Evolutionary conservation across 1,140 invertebrate genomes (phyloP).

Genomic region (Eupeodes corollae): DNA sequence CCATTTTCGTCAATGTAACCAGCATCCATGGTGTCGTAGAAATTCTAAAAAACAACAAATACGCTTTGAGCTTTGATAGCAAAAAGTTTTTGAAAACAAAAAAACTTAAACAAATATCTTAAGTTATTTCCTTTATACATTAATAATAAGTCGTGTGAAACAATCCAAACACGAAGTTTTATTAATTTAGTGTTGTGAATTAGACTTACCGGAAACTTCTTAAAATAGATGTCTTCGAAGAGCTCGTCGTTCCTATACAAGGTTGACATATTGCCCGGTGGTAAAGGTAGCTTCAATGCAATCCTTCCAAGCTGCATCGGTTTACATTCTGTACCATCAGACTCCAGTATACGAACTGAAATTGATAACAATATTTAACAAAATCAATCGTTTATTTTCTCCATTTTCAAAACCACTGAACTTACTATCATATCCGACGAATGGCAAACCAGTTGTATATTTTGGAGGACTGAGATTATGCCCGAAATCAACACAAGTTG

Average conservation of each 20-base stretch:
- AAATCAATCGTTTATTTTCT: no score
- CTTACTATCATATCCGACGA: constrained; percentile 76
- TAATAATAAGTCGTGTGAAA: background rate
- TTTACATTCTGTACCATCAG: constrained; percentile 55
- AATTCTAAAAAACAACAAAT: constrained; percentile 60
- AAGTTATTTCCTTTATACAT: no score
- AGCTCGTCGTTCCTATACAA: constrained; percentile 72
- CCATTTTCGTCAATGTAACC: constrained; percentile 75
- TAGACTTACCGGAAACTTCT: constrained; percentile 63
- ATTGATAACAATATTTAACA: constrained; percentile 16
- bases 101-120: no score
- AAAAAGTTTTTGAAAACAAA: no score
- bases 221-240: constrained; percentile 72
- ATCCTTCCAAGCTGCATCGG: constrained; percentile 69
- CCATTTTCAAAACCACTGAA: constrained; percentile 6
- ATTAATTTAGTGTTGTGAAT: no score
- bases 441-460: constrained; percentile 58
- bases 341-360: constrained; percentile 59
- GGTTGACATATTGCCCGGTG: constrained; percentile 74
- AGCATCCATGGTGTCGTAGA: constrained; percentile 91
- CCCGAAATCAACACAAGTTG: constrained; percentile 66
- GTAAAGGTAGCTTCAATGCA: constrained; percentile 72
- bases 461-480: constrained; percentile 48
- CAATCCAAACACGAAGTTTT: background rate
- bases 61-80: no score